Conservation (phyloP, 2,888 invertebrate genomes). For the Dexiosoma caninum region DNA sequence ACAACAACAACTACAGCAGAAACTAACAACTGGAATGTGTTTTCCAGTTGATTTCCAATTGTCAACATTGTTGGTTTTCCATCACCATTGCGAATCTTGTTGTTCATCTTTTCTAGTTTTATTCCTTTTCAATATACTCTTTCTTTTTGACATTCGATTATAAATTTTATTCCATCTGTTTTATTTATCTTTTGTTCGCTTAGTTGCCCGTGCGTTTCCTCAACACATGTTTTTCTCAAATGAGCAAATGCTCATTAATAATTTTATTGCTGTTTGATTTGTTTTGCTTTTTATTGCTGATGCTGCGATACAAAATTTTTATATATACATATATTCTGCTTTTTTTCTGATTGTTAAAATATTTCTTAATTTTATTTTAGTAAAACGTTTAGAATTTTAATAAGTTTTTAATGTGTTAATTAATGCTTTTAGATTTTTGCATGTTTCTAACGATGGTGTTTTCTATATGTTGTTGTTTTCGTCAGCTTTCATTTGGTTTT, state of each 20-base stretch:
- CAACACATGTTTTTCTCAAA: conserved; percentile 4
- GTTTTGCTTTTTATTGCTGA: background rate
- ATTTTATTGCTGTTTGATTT: background rate
- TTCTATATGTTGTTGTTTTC: no score
- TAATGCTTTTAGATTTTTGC: background rate
- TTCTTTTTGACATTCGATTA: conserved; percentile 39
- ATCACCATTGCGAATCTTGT: background rate
- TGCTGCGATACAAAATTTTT: background rate
- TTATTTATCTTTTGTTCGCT: background rate
- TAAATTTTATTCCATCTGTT: background rate
- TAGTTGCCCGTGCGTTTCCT: conserved; percentile 5
- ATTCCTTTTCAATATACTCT: background rate
- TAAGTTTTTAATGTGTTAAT: background rate
- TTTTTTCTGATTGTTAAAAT: background rate
- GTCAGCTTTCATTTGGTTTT: no score
- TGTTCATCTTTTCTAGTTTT: background rate
- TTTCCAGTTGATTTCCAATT: conserved; percentile 48
- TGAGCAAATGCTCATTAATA: background rate
- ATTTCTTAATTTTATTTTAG: background rate
- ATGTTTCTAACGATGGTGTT: background rate
- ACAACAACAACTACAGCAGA: conserved; percentile 9
- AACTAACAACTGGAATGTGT: conserved; percentile 33
- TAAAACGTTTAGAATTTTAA: background rate
- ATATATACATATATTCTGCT: conserved; percentile 1
- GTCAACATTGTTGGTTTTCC: conserved; percentile 39